phyloP scores from a whole-genome alignment of 2,113 vertebrate species.

The Melanerpes aurifrons region DNA sequence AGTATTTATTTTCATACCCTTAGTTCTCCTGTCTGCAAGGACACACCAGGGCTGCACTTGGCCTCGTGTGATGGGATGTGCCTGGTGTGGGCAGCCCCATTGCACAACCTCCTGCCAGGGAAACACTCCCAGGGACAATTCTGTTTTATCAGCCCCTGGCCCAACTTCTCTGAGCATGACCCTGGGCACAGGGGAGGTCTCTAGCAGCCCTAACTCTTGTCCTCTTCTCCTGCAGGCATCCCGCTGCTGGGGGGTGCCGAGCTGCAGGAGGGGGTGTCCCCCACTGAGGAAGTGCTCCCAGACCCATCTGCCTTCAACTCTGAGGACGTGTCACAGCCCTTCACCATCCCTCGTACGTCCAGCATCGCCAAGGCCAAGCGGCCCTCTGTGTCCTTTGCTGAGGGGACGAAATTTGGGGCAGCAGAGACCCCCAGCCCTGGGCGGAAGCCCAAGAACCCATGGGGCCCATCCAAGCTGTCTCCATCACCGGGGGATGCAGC shows the following conservation, averaged over 20 bases:
- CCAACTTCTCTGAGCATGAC: fast-evolving
- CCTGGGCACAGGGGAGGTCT: background rate
- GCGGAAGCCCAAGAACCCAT: conserved; percentile 80
- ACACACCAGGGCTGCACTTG: background rate
- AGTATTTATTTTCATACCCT: background rate
- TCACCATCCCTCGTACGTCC: conserved; percentile 94
- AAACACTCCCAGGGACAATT: background rate
- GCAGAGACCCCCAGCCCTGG: conserved; percentile 73
- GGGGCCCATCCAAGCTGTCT: conserved; percentile 78
- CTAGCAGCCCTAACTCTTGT: background rate
- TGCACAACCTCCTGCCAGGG: background rate
- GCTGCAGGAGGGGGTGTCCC: conserved; percentile 78
- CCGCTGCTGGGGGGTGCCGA: conserved; percentile 71
- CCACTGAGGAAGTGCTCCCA: conserved; percentile 74
- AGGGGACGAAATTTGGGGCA: conserved; percentile 91
- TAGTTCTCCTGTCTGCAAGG: background rate
- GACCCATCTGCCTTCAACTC: conserved; percentile 79
- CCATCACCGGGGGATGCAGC: conserved; percentile 27
- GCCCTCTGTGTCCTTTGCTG: conserved; percentile 94
- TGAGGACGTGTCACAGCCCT: conserved; percentile 85
- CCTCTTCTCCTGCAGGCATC: background rate
- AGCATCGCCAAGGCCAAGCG: conserved; percentile 93
- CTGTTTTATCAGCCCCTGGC: background rate
- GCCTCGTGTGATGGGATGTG: fast-evolving
- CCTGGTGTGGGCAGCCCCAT: background rate